phyloP scores from a whole-genome alignment of 2,888 invertebrate genomes.

The Eurytoma adleriae region DNA sequence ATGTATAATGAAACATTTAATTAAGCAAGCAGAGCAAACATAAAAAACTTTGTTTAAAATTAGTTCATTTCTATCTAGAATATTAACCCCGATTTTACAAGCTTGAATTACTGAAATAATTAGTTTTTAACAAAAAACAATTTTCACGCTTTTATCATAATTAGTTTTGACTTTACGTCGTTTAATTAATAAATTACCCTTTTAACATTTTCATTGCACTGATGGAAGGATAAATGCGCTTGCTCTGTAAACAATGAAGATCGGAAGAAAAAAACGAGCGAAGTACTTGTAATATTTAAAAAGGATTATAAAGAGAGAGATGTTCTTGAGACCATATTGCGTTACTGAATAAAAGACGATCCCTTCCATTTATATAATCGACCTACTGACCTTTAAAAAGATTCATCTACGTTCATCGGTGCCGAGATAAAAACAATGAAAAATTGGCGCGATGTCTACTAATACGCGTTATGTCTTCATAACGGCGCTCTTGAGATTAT shows the following conservation, averaged over 20 bases:
- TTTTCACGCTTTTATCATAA: too few relatives aligned
- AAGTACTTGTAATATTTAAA: not conserved
- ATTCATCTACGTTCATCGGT: not conserved
- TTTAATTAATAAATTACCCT: not conserved
- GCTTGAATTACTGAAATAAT: not conserved
- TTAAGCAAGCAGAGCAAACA: too few relatives aligned
- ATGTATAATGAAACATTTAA: too few relatives aligned
- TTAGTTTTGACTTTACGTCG: too few relatives aligned
- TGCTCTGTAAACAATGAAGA: too few relatives aligned
- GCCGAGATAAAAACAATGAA: not conserved
- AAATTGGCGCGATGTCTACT: slow-evolving; percentile 5
- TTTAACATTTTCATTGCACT: not conserved
- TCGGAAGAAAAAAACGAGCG: too few relatives aligned
- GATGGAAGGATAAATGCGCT: too few relatives aligned
- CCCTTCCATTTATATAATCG: slow-evolving; percentile 4
- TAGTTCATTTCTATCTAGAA: too few relatives aligned
- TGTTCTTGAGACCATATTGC: not conserved
- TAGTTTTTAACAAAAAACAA: too few relatives aligned
- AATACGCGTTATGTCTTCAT: not conserved
- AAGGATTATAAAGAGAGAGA: not conserved
- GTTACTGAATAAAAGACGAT: not conserved
- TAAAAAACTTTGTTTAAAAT: too few relatives aligned
- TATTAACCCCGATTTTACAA: too few relatives aligned
- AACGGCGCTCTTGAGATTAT: slow-evolving; percentile 1
- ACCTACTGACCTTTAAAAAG: slow-evolving; percentile 29